These are phyloP conservation scores for Setipinna tenuifilis DNA, from an alignment of 2,797 vertebrate species.

Conservation along the genomic window DNA sequence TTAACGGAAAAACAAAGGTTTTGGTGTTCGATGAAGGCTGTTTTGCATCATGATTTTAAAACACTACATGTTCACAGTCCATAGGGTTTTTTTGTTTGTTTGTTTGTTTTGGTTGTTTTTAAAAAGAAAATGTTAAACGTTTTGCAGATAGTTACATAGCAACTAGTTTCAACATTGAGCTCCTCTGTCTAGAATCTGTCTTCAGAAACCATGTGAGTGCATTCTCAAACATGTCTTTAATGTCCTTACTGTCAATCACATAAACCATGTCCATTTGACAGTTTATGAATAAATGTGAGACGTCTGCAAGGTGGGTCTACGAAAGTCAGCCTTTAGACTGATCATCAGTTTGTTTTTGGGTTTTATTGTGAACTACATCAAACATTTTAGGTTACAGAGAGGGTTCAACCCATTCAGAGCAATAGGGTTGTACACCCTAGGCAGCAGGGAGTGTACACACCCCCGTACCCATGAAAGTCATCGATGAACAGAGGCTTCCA, in stretches of 20 bases:
- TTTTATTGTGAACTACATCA: neutral
- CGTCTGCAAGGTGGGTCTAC: neutral
- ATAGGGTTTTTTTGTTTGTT: neutral
- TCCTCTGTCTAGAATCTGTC: slow-evolving; percentile 5
- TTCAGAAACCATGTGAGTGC: neutral
- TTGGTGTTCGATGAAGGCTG: neutral
- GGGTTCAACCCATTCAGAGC: neutral
- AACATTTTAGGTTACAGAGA: neutral
- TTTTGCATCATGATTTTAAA: slow-evolving; percentile 24
- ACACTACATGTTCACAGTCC: slow-evolving; percentile 4
- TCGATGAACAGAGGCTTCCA: too few species aligned
- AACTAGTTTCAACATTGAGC: neutral
- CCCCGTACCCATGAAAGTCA: neutral
- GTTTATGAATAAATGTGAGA: neutral
- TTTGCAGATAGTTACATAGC: slow-evolving; percentile 12
- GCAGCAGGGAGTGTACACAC: neutral
- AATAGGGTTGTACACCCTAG: slow-evolving; percentile 4
- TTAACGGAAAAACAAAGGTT: neutral
- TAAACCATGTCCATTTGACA: slow-evolving; percentile 5
- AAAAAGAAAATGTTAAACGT: neutral
- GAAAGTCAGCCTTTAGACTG: neutral
- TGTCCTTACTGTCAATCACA: neutral
- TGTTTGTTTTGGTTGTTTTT: neutral
- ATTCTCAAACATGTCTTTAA: neutral
- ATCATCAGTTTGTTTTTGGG: neutral